Percentiles rank a stretch among this genome's conserved stretches.
phyloP scores from a whole-genome alignment of 2,888 invertebrate genomes.

The Mythimna ferrago region DNA sequence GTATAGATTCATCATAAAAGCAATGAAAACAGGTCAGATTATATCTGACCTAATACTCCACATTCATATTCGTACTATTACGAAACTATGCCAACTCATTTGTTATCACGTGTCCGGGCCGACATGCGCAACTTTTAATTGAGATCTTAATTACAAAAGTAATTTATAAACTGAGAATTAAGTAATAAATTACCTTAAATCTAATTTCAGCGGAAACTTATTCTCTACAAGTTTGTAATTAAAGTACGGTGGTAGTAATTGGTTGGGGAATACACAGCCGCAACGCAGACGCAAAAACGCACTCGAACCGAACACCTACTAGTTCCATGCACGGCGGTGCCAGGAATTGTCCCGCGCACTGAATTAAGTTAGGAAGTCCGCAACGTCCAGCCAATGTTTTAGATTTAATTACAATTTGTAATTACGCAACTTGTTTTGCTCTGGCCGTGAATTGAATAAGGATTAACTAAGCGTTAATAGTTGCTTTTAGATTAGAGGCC shows the following conservation, averaged over 20 bases:
- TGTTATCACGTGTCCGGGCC: slow-evolving; percentile 52
- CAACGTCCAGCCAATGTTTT: slow-evolving; percentile 39
- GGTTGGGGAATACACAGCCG: slow-evolving; percentile 69
- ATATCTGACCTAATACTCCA: background rate
- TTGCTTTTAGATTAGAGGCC: slow-evolving; percentile 12
- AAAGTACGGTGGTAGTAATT: slow-evolving; percentile 75
- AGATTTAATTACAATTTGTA: slow-evolving; percentile 55
- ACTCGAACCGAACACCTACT: slow-evolving; percentile 52
- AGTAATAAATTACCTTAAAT: slow-evolving; percentile 72
- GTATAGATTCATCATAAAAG: background rate
- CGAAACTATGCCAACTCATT: slow-evolving; percentile 43
- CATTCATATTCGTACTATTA: slow-evolving; percentile 14
- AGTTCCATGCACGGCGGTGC: slow-evolving; percentile 47
- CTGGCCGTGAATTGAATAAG: slow-evolving; percentile 31
- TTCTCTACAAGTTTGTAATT: slow-evolving; percentile 75
- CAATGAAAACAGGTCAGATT: slow-evolving; percentile 3
- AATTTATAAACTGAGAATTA: slow-evolving; percentile 68
- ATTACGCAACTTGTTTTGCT: slow-evolving; percentile 48
- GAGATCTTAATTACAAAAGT: slow-evolving; percentile 67
- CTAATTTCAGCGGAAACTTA: slow-evolving; percentile 67
- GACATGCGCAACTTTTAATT: slow-evolving; percentile 59
- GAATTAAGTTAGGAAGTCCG: slow-evolving; percentile 58
- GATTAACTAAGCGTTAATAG: slow-evolving; percentile 29
- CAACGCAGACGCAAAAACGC: slow-evolving; percentile 71
- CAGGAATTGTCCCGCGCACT: slow-evolving; percentile 41